Percentiles rank a stretch among this genome's conserved stretches.
These are phyloP conservation scores for Speoplatyrhinus poulsoni DNA, from an alignment of 2,113 vertebrate genomes.

Conservation along the genomic window DNA sequence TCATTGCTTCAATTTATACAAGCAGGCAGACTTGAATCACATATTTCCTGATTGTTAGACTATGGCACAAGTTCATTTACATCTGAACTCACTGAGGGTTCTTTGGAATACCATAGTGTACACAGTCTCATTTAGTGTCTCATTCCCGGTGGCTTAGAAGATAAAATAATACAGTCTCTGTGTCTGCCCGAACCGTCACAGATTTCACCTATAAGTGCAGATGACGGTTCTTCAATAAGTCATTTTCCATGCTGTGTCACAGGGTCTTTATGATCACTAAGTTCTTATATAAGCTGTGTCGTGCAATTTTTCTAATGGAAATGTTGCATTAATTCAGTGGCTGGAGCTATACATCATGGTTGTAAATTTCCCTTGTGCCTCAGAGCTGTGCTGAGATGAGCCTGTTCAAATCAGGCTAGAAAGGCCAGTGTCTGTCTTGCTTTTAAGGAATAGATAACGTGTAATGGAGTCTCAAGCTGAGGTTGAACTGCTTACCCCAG, in stretches of 20 bases:
- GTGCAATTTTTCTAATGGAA: slow-evolving; percentile 78
- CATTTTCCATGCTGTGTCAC: slow-evolving; percentile 61
- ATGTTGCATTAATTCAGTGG: slow-evolving; percentile 66
- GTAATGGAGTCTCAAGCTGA: not conserved
- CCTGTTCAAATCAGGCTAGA: not conserved
- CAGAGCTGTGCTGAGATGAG: not conserved
- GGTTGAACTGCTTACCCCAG: not conserved
- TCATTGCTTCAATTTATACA: not conserved
- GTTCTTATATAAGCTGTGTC: slow-evolving; percentile 71
- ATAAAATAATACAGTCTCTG: slow-evolving; percentile 6
- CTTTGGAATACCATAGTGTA: not conserved
- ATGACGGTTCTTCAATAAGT: slow-evolving; percentile 73
- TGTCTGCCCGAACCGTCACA: slow-evolving; percentile 45
- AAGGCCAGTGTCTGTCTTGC: not conserved
- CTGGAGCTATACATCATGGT: slow-evolving; percentile 47
- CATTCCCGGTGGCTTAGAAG: not conserved
- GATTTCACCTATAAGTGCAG: slow-evolving; percentile 52
- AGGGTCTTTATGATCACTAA: slow-evolving; percentile 63
- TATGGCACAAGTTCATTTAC: slow-evolving; percentile 15
- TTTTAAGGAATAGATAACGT: slow-evolving; percentile 9
- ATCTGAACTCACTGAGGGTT: slow-evolving; percentile 9
- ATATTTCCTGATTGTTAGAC: slow-evolving; percentile 9
- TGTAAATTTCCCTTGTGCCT: slow-evolving; percentile 51
- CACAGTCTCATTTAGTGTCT: not conserved
- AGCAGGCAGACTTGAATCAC: not conserved